Conservation (phyloP, 2,797 vertebrate species). For the Anniella stebbinsi region DNA sequence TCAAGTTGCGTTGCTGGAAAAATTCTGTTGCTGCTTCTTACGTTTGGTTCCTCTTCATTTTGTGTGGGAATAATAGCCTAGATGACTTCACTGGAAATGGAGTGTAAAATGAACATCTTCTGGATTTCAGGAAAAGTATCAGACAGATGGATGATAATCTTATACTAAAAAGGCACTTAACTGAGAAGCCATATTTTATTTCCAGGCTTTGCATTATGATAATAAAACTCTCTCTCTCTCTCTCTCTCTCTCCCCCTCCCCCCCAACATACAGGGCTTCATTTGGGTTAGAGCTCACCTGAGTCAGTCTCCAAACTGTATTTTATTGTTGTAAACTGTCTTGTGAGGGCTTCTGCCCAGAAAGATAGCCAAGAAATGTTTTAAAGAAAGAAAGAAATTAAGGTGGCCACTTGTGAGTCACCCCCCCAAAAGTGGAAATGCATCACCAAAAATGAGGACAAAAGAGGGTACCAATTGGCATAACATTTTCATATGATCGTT, state of each 20-base stretch:
- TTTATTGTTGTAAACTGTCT: too few relatives aligned
- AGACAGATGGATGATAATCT: constrained; percentile 35
- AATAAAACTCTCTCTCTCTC: not conserved
- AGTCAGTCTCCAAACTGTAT: too few relatives aligned
- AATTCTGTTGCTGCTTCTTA: not conserved
- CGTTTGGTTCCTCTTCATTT: constrained; percentile 5
- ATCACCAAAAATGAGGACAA: too few relatives aligned
- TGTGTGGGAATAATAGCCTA: constrained; percentile 19
- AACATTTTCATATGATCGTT: too few relatives aligned
- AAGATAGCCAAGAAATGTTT: too few relatives aligned
- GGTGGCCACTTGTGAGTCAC: too few relatives aligned
- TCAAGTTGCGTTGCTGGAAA: not conserved
- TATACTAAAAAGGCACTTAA: constrained; percentile 1
- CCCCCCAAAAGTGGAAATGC: too few relatives aligned
- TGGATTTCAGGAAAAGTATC: not conserved
- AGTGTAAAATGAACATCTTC: constrained; percentile 34
- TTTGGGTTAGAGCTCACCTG: not conserved
- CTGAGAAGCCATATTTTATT: constrained; percentile 7
- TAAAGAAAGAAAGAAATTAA: too few relatives aligned
- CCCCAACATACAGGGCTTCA: not conserved
- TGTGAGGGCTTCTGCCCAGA: too few relatives aligned
- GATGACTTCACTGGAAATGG: constrained; percentile 27
- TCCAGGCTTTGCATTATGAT: not conserved
- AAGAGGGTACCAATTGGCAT: too few relatives aligned
- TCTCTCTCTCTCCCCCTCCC: not conserved